A percentile compares a stretch with the other conserved stretches of the same genome.
phyloP scores from a whole-genome alignment of 2,888 invertebrate species.

The Dione vanillae region DNA sequence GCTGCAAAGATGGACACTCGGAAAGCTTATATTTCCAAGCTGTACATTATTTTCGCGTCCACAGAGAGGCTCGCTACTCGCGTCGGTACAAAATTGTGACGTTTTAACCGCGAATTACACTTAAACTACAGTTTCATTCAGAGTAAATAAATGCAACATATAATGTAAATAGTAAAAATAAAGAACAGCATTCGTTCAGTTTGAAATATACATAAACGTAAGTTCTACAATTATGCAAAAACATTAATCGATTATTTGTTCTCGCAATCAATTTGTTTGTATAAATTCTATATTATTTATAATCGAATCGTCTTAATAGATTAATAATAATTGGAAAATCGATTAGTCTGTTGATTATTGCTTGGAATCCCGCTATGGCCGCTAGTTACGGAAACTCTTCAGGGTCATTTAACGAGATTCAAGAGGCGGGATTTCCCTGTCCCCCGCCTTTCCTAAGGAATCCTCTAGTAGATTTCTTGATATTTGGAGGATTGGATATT shows the following conservation, averaged over 20 bases:
- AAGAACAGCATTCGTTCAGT: background rate
- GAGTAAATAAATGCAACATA: conserved; percentile 79
- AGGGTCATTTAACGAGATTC: conserved; percentile 41
- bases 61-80: background rate
- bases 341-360: conserved; percentile 34
- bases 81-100: conserved; percentile 45
- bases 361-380: background rate
- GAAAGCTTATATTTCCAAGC: conserved; percentile 56
- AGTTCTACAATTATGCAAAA: conserved; percentile 16
- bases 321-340: conserved; percentile 13
- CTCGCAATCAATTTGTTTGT: conserved; percentile 5
- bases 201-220: conserved; percentile 9
- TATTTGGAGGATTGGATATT: conserved; percentile 51
- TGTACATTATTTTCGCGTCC: conserved; percentile 40
- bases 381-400: background rate
- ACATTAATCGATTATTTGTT: conserved; percentile 9
- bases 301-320: conserved; percentile 9
- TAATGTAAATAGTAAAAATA: conserved; percentile 55
- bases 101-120: conserved; percentile 41
- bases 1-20: conserved; percentile 47
- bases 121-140: conserved; percentile 47
- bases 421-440: conserved; percentile 63
- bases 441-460: conserved; percentile 69
- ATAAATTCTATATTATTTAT: background rate
- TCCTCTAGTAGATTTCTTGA: conserved; percentile 61